These are phyloP conservation scores for Meandrusa payeni DNA, from an alignment of 2,888 invertebrate genomes.

Conservation along the genomic window DNA sequence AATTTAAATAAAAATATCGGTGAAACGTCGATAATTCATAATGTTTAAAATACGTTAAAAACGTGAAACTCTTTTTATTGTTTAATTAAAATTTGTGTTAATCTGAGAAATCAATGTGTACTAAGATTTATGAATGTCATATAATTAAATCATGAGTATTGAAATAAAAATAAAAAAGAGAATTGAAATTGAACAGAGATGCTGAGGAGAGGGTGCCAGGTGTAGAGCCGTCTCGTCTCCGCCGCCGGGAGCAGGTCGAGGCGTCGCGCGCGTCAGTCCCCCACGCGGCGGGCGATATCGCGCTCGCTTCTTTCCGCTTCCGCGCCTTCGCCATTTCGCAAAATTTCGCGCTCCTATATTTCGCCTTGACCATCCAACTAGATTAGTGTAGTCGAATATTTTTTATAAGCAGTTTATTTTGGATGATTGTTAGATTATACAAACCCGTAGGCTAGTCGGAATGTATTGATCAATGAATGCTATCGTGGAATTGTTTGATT, in stretches of 20 bases:
- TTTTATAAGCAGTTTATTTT: slow-evolving; percentile 43
- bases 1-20: too few species aligned
- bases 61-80: too few species aligned
- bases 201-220: slow-evolving; percentile 4
- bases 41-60: too few species aligned
- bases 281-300: slow-evolving; percentile 19
- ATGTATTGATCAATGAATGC: slow-evolving; percentile 6
- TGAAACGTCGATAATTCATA: too few species aligned
- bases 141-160: too few species aligned
- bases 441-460: slow-evolving; percentile 30
- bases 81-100: too few species aligned
- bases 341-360: slow-evolving; percentile 9
- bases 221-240: slow-evolving; percentile 1
- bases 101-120: too few species aligned
- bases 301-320: slow-evolving; percentile 21
- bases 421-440: slow-evolving; percentile 42
- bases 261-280: slow-evolving; percentile 34
- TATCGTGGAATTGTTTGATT: slow-evolving; percentile 31
- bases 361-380: slow-evolving; percentile 11
- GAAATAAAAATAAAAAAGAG: too few species aligned
- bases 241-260: not conserved
- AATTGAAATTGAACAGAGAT: not conserved
- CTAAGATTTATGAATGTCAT: too few species aligned
- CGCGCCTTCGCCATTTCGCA: slow-evolving; percentile 14
- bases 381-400: slow-evolving; percentile 26